Conservation (phyloP, 2,888 invertebrate genomes). For the Netelia fuscicornis region DNA sequence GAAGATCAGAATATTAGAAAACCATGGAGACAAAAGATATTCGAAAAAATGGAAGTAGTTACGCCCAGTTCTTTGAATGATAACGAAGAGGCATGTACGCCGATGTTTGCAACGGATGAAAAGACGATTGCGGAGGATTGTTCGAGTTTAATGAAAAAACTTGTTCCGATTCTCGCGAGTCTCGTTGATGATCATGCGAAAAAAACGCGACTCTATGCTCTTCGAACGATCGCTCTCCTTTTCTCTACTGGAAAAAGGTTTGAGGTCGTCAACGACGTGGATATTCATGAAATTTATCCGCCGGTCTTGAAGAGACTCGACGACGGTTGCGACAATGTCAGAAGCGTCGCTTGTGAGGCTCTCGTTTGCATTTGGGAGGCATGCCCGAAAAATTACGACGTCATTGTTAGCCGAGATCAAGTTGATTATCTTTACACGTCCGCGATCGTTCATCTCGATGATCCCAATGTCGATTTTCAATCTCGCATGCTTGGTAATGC, state of each 20-base stretch:
- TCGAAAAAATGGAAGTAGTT: not conserved
- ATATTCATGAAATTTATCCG: conserved; percentile 88
- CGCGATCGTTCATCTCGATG: conserved; percentile 93
- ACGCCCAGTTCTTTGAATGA: not conserved
- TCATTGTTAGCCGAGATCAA: conserved; percentile 87
- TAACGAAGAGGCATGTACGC: not conserved
- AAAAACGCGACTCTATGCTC: conserved; percentile 87
- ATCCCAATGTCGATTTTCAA: conserved; percentile 89
- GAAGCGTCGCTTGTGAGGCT: conserved; percentile 88
- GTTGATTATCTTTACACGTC: conserved; percentile 90
- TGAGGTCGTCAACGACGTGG: conserved; percentile 85
- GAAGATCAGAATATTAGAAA: not conserved
- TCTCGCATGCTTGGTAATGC: conserved; percentile 87
- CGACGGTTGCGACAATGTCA: conserved; percentile 90
- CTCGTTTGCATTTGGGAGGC: conserved; percentile 87
- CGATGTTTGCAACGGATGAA: conserved; percentile 82
- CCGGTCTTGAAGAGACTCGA: conserved; percentile 91
- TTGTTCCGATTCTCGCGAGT: conserved; percentile 87
- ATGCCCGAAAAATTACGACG: conserved; percentile 87
- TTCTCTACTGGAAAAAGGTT: conserved; percentile 80
- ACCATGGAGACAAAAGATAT: not conserved
- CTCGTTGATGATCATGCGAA: conserved; percentile 89
- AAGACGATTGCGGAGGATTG: conserved; percentile 85
- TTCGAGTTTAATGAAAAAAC: conserved; percentile 85
- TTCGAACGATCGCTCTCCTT: conserved; percentile 85